A percentile compares a stretch with the other conserved stretches of the same genome.
These are phyloP conservation scores for Caenorhabditis sp. DNA, from an alignment of 2,888 invertebrate species.

Conservation along the genomic window DNA sequence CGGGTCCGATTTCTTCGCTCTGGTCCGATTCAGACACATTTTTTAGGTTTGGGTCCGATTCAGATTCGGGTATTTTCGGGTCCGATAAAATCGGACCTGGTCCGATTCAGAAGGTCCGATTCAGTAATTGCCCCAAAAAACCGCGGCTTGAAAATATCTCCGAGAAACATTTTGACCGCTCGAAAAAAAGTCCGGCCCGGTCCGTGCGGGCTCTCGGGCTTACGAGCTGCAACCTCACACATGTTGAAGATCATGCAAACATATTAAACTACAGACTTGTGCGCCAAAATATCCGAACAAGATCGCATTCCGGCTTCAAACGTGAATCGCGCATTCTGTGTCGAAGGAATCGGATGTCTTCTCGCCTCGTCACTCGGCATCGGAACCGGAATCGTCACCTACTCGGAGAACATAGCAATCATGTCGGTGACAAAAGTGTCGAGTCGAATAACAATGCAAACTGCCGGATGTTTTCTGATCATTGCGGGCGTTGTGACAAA, in stretches of 20 bases:
- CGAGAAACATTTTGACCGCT: no score
- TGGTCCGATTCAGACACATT: no score
- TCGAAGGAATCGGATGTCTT: slow-evolving; percentile 60
- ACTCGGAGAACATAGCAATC: slow-evolving; percentile 62
- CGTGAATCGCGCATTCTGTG: slow-evolving; percentile 62
- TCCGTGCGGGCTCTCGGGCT: no score
- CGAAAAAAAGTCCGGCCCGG: no score
- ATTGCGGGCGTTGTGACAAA: slow-evolving; percentile 43
- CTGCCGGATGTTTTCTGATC: slow-evolving; percentile 53
- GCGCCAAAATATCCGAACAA: slow-evolving; percentile 52
- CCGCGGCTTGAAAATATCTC: no score
- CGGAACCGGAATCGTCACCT: slow-evolving; percentile 63
- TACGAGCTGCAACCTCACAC: no score
- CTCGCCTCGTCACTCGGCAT: slow-evolving; percentile 57
- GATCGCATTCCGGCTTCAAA: slow-evolving; percentile 49
- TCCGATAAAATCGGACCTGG: no score
- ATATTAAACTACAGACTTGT: slow-evolving; percentile 14
- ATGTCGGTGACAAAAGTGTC: slow-evolving; percentile 61
- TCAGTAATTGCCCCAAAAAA: no score
- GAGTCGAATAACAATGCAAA: slow-evolving; percentile 59
- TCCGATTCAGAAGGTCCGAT: no score
- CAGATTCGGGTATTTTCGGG: no score
- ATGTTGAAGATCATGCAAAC: background rate
- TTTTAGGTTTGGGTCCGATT: no score
- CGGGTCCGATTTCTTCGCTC: no score